Evolutionary conservation across 2,888 invertebrate genomes (phyloP).

Genomic region (Parnassius mnemosyne): DNA sequence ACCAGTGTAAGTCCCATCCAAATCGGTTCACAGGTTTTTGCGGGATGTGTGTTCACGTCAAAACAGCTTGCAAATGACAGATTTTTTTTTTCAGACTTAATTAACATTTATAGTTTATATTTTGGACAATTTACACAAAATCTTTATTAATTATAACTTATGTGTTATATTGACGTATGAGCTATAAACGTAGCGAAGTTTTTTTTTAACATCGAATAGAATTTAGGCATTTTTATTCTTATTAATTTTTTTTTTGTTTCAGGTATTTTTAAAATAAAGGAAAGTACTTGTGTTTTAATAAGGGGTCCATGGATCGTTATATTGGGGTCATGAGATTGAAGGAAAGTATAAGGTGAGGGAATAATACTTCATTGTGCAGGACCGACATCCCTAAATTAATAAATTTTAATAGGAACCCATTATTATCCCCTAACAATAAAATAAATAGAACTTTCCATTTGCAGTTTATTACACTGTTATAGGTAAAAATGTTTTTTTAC

Average conservation of each 20-base stretch:
- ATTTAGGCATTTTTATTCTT: too few species aligned
- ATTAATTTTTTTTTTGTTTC: constrained; percentile 6
- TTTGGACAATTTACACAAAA: too few species aligned
- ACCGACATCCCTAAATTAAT: constrained; percentile 1
- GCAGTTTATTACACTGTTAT: constrained; percentile 10
- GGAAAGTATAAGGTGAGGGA: background rate
- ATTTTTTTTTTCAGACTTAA: too few species aligned
- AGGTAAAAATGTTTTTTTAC: constrained; percentile 10
- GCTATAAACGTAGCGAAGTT: too few species aligned
- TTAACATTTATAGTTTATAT: too few species aligned
- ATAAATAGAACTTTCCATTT: constrained; percentile 1
- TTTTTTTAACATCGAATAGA: too few species aligned
- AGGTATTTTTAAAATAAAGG: constrained; percentile 20
- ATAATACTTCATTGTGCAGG: background rate
- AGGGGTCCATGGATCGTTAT: constrained; percentile 9
- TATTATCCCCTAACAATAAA: background rate
- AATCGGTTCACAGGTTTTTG: too few species aligned
- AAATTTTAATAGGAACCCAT: background rate
- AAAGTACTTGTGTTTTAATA: constrained; percentile 17
- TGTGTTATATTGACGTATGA: too few species aligned
- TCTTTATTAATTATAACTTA: too few species aligned
- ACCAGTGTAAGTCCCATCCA: too few species aligned
- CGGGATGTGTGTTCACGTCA: too few species aligned
- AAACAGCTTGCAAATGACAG: too few species aligned
- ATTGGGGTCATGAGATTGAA: background rate